phyloP scores from a whole-genome alignment of 2,113 vertebrate species.

The Osmerus eperlanus region DNA sequence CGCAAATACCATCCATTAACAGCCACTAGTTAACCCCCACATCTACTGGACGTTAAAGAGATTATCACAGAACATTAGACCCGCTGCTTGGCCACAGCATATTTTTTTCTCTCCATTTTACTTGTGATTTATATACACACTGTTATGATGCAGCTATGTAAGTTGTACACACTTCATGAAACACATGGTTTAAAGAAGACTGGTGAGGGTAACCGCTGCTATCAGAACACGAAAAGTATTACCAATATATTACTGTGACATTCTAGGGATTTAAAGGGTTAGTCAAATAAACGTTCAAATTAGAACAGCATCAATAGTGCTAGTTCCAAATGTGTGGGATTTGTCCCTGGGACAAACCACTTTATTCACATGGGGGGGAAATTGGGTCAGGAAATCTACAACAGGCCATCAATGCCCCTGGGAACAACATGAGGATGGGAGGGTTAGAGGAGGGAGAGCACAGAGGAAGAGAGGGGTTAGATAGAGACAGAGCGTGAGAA shows the following conservation, averaged over 20 bases:
- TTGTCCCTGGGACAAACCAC: conserved; percentile 11
- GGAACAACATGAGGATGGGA: conserved; percentile 19
- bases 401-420: conserved; percentile 11
- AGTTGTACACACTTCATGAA: too few relatives aligned
- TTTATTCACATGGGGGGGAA: conserved; percentile 5
- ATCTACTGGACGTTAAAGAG: conserved; percentile 20
- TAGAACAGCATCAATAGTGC: too few relatives aligned
- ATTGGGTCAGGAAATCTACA: conserved; percentile 35
- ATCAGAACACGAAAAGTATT: too few relatives aligned
- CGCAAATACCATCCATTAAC: conserved; percentile 40
- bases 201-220: too few relatives aligned
- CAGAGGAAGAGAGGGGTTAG: conserved; percentile 30
- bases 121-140: background rate
- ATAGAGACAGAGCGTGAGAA: conserved; percentile 39
- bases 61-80: conserved; percentile 19
- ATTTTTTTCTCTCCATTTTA: conserved; percentile 1
- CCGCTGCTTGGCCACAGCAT: background rate
- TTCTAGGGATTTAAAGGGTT: too few relatives aligned
- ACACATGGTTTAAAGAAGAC: too few relatives aligned
- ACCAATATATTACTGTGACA: too few relatives aligned
- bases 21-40: conserved; percentile 28
- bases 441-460: conserved; percentile 10
- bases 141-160: too few relatives aligned
- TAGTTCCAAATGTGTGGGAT: too few relatives aligned
- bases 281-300: too few relatives aligned